Evolutionary conservation across 2,888 invertebrate species (phyloP), one percentile per base, ranked within the genome.

Genomic region (Ernsta delagoae): DNA sequence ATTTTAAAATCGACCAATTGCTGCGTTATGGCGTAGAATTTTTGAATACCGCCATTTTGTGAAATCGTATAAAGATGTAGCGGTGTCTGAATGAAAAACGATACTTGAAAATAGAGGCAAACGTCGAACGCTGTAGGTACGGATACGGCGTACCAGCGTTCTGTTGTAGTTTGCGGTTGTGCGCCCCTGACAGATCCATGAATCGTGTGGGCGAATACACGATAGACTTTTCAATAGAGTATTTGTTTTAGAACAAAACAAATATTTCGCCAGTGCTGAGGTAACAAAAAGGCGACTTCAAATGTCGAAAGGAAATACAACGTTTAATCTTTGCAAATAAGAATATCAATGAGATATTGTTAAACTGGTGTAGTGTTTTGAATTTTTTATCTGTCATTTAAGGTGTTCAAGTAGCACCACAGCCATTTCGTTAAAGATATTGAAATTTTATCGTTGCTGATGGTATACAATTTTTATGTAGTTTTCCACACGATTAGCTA

Each of bases 141-240:
- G 60, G 50, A 56, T 61, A 68, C 48, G 39, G 48, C 62, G 48
- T 57, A 57, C 68, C 54, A 48, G 59, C 81, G 77, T 82, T 84
- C 79, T 83, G 82, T 78, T 84, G 84, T 82, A 86, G 82, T 83
- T 80, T 89, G 91, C 82, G 91, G 90, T 89, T 79, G 78, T 72
- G 77, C 80, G 77, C 79, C 78, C 76, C 85, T 88, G 91, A 89
- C 88, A 87, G 86, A 80, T 76, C 80, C 86, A 83, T 83, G 86
- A 83, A 85, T 86, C 82, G 84, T 84, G 85, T 80, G 81, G 84
- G 82, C 79, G 80, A 82, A 83, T 79, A 79, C 75, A 78, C 84
- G 84, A 88, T 87, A 84, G 82, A 87, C 82, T 87, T 86, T 86
- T 83, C 81, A 86, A 84, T 83, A 80, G 77, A 80, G 81, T 85